A percentile compares a stretch with the other conserved stretches of the same genome.
phyloP scores from a whole-genome alignment of 2,888 invertebrate species.

The Stratiomys singularior region DNA sequence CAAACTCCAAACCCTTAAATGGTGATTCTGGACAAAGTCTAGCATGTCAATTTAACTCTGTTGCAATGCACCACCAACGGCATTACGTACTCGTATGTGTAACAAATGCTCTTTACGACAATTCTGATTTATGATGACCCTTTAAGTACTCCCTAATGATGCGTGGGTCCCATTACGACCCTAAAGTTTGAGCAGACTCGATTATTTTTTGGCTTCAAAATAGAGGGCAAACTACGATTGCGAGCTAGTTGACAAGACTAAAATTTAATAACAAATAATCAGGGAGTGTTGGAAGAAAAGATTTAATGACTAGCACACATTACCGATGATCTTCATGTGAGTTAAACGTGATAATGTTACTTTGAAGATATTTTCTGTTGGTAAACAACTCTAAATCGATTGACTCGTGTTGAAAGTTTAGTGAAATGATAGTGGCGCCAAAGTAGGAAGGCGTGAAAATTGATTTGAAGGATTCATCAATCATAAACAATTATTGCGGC shows the following conservation, averaged over 20 bases:
- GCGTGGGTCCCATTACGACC: slow-evolving; percentile 40
- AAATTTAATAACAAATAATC: neutral
- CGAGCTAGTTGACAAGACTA: neutral
- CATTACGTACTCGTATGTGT: neutral
- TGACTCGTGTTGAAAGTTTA: neutral
- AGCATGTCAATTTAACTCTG: neutral
- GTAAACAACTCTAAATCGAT: slow-evolving; percentile 14
- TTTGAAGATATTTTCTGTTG: neutral
- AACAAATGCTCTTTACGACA: slow-evolving; percentile 40
- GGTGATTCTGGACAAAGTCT: neutral
- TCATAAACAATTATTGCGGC: too few species aligned
- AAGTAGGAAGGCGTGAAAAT: neutral
- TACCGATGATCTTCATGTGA: neutral
- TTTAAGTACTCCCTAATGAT: slow-evolving; percentile 31
- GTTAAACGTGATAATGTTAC: slow-evolving; percentile 3
- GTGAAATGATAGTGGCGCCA: neutral
- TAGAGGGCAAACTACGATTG: neutral
- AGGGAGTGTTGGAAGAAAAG: neutral
- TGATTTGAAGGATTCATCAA: neutral
- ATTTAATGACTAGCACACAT: neutral
- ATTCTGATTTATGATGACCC: slow-evolving; percentile 50
- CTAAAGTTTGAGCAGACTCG: slow-evolving; percentile 6
- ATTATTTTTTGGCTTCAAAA: neutral
- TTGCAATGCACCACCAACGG: neutral
- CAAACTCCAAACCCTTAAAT: neutral